A percentile compares a stretch with the other conserved stretches of the same genome.
Conservation (phyloP, 2,888 invertebrate genomes). For the Sesia apiformis region DNA sequence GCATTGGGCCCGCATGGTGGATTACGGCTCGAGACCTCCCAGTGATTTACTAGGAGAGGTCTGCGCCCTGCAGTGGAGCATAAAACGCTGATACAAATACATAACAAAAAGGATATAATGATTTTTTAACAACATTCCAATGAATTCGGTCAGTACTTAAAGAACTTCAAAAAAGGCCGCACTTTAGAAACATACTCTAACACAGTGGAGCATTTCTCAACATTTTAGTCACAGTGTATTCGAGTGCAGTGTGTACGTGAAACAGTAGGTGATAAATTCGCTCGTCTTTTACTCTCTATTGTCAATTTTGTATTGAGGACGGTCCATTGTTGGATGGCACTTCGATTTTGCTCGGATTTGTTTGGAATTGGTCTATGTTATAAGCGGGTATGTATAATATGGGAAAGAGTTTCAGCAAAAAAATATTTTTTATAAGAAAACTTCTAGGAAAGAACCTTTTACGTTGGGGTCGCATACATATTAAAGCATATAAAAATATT, state of each 20-base stretch:
- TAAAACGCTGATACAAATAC: no score
- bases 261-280: constrained; percentile 68
- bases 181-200: constrained; percentile 4
- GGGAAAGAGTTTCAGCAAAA: not conserved
- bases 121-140: no score
- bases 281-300: constrained; percentile 50
- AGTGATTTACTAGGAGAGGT: no score
- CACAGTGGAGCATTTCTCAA: constrained; percentile 29
- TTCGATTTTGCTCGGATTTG: constrained; percentile 71
- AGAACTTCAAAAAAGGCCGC: not conserved
- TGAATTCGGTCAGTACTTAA: no score
- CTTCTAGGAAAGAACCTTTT: no score
- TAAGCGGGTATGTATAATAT: constrained; percentile 3
- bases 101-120: no score
- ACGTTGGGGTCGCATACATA: no score
- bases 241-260: constrained; percentile 27
- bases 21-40: no score
- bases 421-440: no score
- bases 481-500: no score
- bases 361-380: constrained; percentile 19
- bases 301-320: constrained; percentile 69
- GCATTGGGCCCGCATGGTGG: no score
- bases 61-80: no score
- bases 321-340: constrained; percentile 55
- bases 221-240: constrained; percentile 55